phyloP scores from a whole-genome alignment of 2,113 vertebrate species.

The Phalacrocorax brasilianus region DNA sequence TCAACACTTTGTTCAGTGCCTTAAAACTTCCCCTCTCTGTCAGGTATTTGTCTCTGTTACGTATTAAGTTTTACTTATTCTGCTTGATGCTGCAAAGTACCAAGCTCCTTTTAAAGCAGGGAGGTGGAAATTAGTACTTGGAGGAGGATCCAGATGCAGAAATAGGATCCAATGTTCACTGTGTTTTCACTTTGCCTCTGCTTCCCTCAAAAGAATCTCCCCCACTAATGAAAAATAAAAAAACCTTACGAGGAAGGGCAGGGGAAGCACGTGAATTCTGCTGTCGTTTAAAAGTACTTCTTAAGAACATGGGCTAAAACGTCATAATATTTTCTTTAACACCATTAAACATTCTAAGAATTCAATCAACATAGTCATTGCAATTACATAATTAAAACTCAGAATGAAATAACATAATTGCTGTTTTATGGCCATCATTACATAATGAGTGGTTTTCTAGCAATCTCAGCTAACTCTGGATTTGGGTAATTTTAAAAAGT shows the following conservation, averaged over 20 bases:
- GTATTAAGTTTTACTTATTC: not conserved
- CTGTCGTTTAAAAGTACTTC: not conserved
- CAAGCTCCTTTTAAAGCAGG: not conserved
- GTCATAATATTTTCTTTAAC: slow-evolving; percentile 17
- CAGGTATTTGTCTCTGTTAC: not conserved
- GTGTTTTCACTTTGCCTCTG: not conserved
- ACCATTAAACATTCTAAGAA: not conserved
- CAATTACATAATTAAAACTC: slow-evolving; percentile 20
- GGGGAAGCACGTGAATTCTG: not conserved
- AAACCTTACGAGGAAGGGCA: not conserved
- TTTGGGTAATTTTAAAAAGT: not conserved
- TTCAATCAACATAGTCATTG: not conserved
- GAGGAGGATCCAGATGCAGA: not conserved
- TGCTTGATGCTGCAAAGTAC: not conserved
- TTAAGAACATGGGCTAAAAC: not conserved
- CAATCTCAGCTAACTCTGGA: not conserved
- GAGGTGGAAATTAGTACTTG: not conserved
- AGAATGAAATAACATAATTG: not conserved
- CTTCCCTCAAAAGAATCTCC: not conserved
- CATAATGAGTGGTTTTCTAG: not conserved
- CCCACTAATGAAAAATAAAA: not conserved
- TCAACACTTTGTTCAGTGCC: not conserved
- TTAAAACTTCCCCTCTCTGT: not conserved
- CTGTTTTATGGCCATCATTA: not conserved
- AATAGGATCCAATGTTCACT: not conserved